A percentile compares a stretch with the other conserved stretches of the same genome.
These are phyloP conservation scores for Macroglossus sobrinus DNA, from an alignment of 2,113 vertebrate genomes.

Conservation along the genomic window DNA sequence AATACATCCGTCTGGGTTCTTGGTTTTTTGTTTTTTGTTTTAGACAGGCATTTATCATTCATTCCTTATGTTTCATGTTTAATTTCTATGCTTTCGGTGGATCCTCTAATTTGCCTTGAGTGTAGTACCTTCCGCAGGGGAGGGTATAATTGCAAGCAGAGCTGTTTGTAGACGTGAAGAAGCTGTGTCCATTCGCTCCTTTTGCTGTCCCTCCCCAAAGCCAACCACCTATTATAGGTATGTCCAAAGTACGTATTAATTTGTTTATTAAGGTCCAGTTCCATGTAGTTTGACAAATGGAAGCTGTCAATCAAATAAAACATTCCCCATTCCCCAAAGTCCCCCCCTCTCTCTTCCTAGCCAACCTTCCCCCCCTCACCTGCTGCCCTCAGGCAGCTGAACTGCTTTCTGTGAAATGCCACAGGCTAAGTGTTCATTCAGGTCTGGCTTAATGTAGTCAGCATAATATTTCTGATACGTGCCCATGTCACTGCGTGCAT, in stretches of 20 bases:
- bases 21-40: neutral
- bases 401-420: neutral
- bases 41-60: neutral
- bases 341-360: rapidly evolving
- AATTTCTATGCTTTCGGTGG: neutral
- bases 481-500: rapidly evolving
- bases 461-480: rapidly evolving
- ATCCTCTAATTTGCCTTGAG: neutral
- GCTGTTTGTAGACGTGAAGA: neutral
- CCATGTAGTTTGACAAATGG: neutral
- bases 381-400: neutral
- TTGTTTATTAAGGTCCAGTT: neutral
- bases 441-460: too few species aligned
- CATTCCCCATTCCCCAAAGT: rapidly evolving
- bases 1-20: rapidly evolving
- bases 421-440: rapidly evolving
- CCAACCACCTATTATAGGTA: too few species aligned
- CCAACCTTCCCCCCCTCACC: rapidly evolving
- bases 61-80: neutral
- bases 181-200: neutral
- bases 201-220: neutral
- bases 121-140: neutral
- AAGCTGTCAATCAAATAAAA: neutral
- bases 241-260: neutral
- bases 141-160: too few species aligned